Conservation (phyloP, 1,140 invertebrate species). For the Drosophila paulistorum region DNA sequence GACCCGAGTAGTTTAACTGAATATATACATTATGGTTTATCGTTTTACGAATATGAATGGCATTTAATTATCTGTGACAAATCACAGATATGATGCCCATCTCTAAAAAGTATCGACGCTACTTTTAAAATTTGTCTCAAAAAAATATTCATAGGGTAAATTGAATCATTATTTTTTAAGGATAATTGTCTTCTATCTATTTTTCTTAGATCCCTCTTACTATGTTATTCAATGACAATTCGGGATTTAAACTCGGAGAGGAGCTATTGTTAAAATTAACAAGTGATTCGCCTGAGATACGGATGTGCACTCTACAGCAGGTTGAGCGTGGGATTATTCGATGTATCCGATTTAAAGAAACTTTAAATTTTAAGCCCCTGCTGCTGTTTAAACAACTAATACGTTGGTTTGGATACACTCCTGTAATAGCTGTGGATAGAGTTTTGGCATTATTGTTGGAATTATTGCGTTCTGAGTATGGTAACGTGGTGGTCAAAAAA, state of each 20-base stretch:
- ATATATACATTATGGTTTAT: too few species aligned
- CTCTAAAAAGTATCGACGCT: neutral
- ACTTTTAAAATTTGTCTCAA: neutral
- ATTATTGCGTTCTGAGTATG: slow-evolving; percentile 60
- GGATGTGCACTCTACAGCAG: slow-evolving; percentile 70
- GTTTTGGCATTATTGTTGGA: slow-evolving; percentile 66
- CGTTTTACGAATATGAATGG: neutral
- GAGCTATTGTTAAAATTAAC: slow-evolving; percentile 59
- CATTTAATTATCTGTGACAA: neutral
- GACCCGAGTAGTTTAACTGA: too few species aligned
- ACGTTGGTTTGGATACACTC: slow-evolving; percentile 68
- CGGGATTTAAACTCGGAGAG: slow-evolving; percentile 27
- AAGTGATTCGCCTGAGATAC: slow-evolving; percentile 66
- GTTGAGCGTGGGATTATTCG: slow-evolving; percentile 59
- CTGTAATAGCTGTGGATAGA: slow-evolving; percentile 39
- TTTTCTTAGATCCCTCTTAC: neutral
- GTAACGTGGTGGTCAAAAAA: slow-evolving; percentile 37
- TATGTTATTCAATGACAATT: slow-evolving; percentile 2
- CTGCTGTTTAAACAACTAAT: slow-evolving; percentile 72
- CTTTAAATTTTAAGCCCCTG: slow-evolving; percentile 56
- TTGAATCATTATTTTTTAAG: neutral
- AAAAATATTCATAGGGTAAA: neutral
- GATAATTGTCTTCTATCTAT: neutral
- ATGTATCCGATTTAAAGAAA: slow-evolving; percentile 46
- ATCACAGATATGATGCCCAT: neutral